Evolutionary conservation across 2,113 vertebrate species (phyloP).

Genomic region (Seriola aureovittata): DNA sequence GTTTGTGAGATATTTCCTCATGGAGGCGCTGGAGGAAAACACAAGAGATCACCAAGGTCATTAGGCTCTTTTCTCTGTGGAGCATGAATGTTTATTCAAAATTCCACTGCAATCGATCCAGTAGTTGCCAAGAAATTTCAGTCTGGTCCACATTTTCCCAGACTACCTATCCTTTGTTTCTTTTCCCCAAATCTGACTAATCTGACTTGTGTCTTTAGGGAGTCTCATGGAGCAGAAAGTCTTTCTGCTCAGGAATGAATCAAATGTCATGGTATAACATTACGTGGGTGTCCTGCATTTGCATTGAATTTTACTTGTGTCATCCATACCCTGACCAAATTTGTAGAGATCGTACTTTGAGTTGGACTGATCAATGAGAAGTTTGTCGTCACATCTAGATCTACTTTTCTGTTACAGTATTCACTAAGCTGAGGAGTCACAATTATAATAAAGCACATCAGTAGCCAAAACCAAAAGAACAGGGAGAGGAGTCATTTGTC

Average conservation of each 20-base stretch:
- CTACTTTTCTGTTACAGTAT: background rate
- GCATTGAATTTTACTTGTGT: background rate
- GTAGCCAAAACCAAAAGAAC: constrained; percentile 29
- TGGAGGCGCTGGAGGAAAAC: too few species aligned
- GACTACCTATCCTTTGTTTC: background rate
- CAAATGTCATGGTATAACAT: background rate
- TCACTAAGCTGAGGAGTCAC: constrained; percentile 25
- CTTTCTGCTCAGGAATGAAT: background rate
- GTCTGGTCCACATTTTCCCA: background rate
- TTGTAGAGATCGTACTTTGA: background rate
- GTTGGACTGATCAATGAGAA: background rate
- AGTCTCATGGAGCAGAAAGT: background rate
- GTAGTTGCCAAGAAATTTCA: background rate
- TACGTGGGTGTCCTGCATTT: background rate
- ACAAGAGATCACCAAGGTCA: too few species aligned
- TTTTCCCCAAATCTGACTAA: background rate
- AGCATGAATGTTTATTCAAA: background rate
- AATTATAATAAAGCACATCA: constrained; percentile 33
- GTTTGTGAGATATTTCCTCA: background rate
- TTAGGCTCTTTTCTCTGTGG: too few species aligned
- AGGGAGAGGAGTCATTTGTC: background rate
- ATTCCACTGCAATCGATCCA: background rate
- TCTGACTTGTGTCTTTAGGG: constrained; percentile 7
- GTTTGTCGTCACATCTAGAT: constrained; percentile 15
- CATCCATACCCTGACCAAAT: background rate